Evolutionary conservation across 1,140 invertebrate genomes (phyloP).

Genomic region (Conopomorpha cramerella): DNA sequence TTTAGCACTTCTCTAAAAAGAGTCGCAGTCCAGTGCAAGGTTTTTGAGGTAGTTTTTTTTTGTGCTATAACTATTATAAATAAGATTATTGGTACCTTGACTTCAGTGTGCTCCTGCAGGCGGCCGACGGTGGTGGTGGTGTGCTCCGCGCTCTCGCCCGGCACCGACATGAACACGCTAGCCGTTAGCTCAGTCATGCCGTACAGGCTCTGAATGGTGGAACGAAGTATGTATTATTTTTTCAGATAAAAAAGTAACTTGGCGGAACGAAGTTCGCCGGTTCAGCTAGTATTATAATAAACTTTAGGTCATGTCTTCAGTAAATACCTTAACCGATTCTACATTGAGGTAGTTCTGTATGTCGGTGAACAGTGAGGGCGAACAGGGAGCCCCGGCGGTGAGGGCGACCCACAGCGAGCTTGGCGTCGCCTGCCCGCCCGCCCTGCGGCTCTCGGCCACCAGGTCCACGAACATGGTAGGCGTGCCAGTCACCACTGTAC

Average conservation of each 20-base stretch:
- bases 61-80: too few species aligned
- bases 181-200: constrained; percentile 89
- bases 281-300: too few species aligned
- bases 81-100: too few species aligned
- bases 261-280: too few species aligned
- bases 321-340: constrained; percentile 56
- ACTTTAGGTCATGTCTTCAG: too few species aligned
- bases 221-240: too few species aligned
- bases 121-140: constrained; percentile 78
- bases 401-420: constrained; percentile 64
- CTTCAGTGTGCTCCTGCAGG: constrained; percentile 80
- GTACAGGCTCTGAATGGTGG: constrained; percentile 72
- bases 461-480: constrained; percentile 97
- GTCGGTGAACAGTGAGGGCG: constrained; percentile 71
- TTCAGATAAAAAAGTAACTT: too few species aligned
- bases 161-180: constrained; percentile 69
- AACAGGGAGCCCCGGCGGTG: constrained; percentile 77
- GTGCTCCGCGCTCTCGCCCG: constrained; percentile 68
- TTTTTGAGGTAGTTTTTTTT: too few species aligned
- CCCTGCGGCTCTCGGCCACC: constrained; percentile 56
- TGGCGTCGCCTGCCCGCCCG: constrained; percentile 53
- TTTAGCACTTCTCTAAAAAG: too few species aligned
- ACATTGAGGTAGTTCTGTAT: constrained; percentile 57
- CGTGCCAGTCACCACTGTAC: constrained; percentile 83
- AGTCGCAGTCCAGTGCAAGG: too few species aligned